phyloP scores from a whole-genome alignment of 2,888 invertebrate species.

The Drosophila nr. perissopoda region DNA sequence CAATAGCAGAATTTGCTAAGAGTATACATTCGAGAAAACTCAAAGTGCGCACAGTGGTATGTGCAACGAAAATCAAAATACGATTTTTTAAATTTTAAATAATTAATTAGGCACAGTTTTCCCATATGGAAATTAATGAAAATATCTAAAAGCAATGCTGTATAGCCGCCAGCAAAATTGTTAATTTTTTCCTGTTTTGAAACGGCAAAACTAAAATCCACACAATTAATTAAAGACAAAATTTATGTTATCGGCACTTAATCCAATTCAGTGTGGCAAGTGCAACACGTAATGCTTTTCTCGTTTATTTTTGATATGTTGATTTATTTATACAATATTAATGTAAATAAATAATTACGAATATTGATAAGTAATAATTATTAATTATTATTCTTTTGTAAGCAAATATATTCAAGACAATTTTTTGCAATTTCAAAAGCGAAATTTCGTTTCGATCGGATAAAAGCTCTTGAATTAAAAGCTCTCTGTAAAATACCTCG shows the following conservation, averaged over 20 bases:
- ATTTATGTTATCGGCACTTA: neutral
- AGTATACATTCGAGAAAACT: neutral
- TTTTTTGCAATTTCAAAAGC: neutral
- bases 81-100: rapidly evolving
- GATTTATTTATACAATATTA: neutral
- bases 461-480: no score
- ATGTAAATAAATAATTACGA: neutral
- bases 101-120: neutral
- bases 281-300: neutral
- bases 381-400: neutral
- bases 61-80: neutral
- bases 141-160: neutral
- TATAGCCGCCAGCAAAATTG: no score
- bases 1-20: neutral
- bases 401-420: neutral
- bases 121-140: neutral
- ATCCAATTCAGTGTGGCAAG: neutral
- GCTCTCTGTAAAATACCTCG: no score
- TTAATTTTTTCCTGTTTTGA: no score
- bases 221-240: neutral
- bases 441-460: neutral
- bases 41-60: neutral
- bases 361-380: neutral
- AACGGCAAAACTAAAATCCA: neutral
- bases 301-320: neutral